Evolutionary conservation across 2,797 vertebrate species (phyloP), one percentile per base, ranked within the genome.

Genomic region (Sebastes matsubarae): DNA sequence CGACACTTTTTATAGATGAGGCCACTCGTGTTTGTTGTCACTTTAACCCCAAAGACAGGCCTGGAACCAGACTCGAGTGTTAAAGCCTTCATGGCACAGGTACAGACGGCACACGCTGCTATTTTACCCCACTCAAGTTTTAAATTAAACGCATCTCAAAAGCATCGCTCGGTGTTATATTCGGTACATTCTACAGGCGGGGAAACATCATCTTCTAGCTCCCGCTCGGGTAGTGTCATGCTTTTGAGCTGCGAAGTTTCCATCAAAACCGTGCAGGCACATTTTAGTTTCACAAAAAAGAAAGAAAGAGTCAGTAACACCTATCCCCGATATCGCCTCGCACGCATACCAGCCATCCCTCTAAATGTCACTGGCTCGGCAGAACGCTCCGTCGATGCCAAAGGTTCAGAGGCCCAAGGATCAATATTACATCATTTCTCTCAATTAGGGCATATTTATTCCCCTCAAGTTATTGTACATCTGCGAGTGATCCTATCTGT

Each of bases 341-440:
- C 36, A 30, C 3, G 30, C 57, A 50, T 81, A 64, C 20, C 84
- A 84, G 64, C 79, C 83, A 84, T 82, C 79, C 64, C 27, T 95
- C 88, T 93, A 95, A 95, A 95, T 96, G 89, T 88, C 94, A 94
- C 80, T 9, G 88, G 76, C 92, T 79, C 67, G 58, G 81, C 79
- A 90, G 71, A 88, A 83, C 77, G 70, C 73, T 87, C 52, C 36
- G 72, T 79, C 67, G 80, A 73, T 81, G 92, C 75, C 88, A 91
- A 79, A 85, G 91, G 78, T 90, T 94, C 86, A 84, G 92, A 89
- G 84, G 91, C 86, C 84, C 29, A 22, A 76, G 86, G 83, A 86
- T 87, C 92, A 92, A 91, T 94, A 95, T 92, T 91, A 91, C 91
- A 94, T 93, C 77, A 93, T 90, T 92, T 95, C 93, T 93, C 89